These are phyloP conservation scores for Puntigrus tetrazona DNA, from an alignment of 2,113 vertebrate genomes.

Conservation along the genomic window DNA sequence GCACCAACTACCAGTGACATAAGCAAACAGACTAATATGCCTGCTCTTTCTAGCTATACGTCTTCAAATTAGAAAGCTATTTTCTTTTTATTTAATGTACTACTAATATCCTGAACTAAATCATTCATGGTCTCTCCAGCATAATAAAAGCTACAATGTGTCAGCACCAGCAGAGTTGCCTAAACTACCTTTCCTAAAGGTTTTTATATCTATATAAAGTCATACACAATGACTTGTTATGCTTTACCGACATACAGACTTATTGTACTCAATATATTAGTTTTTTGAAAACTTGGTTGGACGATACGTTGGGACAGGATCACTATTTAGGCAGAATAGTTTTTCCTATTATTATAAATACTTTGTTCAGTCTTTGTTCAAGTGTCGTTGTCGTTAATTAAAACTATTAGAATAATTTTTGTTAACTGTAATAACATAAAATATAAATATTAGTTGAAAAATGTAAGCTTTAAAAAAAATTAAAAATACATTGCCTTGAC, in stretches of 20 bases:
- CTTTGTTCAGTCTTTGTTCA: too few relatives aligned
- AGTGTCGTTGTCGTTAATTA: background rate
- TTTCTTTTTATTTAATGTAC: conserved; percentile 2
- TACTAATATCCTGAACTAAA: background rate
- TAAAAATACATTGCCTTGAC: background rate
- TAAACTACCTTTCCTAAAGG: background rate
- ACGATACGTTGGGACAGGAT: background rate
- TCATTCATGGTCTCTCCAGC: background rate
- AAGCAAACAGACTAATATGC: background rate
- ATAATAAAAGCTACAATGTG: background rate
- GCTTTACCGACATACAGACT: background rate
- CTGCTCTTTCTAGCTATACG: background rate
- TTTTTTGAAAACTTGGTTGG: background rate
- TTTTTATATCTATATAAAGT: background rate
- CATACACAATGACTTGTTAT: background rate
- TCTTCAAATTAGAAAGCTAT: background rate
- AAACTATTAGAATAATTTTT: background rate
- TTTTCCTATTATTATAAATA: background rate
- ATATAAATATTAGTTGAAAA: background rate
- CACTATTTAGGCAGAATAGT: background rate
- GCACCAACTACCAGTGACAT: background rate
- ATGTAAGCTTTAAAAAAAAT: too few relatives aligned
- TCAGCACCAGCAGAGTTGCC: background rate
- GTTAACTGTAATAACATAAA: background rate
- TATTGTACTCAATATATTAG: background rate